These are phyloP conservation scores for Todus mexicanus DNA, from an alignment of 2,797 vertebrate genomes.

Conservation along the genomic window DNA sequence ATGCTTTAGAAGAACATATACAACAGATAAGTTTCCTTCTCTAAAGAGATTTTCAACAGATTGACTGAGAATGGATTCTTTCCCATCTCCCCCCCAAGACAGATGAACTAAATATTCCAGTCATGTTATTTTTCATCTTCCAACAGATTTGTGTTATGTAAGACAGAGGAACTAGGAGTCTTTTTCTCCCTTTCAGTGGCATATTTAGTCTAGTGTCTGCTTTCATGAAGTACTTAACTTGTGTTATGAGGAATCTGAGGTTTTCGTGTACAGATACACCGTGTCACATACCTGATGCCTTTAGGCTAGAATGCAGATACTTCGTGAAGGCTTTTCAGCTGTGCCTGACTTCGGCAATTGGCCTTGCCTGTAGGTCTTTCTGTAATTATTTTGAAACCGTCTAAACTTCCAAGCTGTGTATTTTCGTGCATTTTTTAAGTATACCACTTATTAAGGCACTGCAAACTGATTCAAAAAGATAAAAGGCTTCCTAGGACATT, in stretches of 20 bases:
- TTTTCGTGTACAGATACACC: background rate
- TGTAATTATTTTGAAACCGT: background rate
- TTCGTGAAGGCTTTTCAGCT: background rate
- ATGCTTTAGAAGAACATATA: background rate
- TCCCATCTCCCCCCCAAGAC: fast-evolving
- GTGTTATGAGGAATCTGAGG: background rate
- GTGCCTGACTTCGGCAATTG: background rate
- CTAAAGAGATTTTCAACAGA: background rate
- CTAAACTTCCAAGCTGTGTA: background rate
- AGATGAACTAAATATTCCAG: background rate
- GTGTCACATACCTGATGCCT: background rate
- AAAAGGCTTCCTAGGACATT: background rate
- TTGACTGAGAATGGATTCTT: background rate
- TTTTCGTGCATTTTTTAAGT: background rate
- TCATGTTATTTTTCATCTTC: background rate
- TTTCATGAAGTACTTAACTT: background rate
- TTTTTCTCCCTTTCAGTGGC: background rate
- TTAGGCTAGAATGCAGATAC: background rate
- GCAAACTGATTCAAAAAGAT: background rate
- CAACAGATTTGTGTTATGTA: background rate
- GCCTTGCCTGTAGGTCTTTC: background rate
- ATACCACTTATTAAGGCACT: background rate
- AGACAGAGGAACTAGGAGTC: background rate
- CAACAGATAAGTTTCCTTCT: background rate
- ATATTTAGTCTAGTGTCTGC: background rate